Evolutionary conservation across 2,113 vertebrate species (phyloP).

Genomic region (Reinhardtius hippoglossoides): DNA sequence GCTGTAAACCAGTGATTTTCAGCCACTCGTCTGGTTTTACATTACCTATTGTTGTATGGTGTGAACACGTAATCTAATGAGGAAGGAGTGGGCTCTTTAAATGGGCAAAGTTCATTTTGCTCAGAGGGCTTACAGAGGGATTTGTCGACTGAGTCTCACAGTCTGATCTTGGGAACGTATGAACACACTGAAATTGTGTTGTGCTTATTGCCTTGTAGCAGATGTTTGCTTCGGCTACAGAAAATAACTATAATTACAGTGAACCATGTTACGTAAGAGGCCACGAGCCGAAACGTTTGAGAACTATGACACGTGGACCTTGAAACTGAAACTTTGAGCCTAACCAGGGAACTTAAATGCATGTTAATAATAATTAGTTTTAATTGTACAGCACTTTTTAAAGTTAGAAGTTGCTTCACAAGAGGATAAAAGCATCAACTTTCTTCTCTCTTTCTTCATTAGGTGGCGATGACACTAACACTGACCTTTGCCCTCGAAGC

Average conservation of each 20-base stretch:
- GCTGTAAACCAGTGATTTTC: not conserved
- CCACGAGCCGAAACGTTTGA: not conserved
- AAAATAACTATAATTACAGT: not conserved
- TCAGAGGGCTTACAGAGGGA: not conserved
- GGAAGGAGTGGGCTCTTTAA: not conserved
- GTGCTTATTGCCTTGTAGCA: conserved; percentile 8
- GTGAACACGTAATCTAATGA: not conserved
- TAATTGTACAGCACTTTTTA: no score
- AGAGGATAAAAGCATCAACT: not conserved
- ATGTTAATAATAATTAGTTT: no score
- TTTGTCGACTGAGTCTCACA: not conserved
- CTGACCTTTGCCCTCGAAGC: conserved; percentile 41
- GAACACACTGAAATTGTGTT: not conserved
- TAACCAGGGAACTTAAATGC: not conserved
- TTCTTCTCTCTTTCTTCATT: not conserved
- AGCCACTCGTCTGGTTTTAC: not conserved
- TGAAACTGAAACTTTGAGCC: not conserved
- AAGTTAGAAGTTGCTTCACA: no score
- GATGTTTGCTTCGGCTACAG: not conserved
- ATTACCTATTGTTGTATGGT: not conserved
- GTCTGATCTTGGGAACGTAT: no score
- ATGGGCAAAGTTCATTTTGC: conserved; percentile 44
- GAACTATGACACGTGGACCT: not conserved
- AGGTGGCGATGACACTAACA: conserved; percentile 45
- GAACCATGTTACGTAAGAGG: not conserved